Evolutionary conservation across 1,140 invertebrate species (phyloP), one percentile per base, ranked within the genome.

Genomic region (Daktulosphaira vitifoliae): DNA sequence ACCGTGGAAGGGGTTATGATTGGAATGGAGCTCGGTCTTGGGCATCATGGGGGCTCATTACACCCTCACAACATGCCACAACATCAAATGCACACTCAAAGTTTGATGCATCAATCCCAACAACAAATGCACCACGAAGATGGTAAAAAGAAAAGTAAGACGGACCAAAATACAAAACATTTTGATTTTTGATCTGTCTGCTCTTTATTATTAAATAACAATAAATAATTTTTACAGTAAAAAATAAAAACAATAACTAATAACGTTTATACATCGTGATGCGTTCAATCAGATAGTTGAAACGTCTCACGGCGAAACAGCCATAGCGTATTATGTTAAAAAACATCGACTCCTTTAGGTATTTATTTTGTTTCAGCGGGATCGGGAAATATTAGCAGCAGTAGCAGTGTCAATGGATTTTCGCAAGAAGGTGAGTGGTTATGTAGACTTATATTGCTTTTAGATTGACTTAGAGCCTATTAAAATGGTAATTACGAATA

Each of bases 11-110:
- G 56, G 11, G 18, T 62, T 62, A 62, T 62, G 56, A 62, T 62
- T 62, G 42, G 42, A 20, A 62, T 62, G 56, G 56, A 62, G 1
- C 56, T 62, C 2, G 56, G 56, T n/a, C 44, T 62, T n/a, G 56
- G 56, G 56, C 56, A 62, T 15, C 56, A 62, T 48, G 56, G 56
- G 18, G 56, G 56, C 56, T 62, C 56, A 1, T 37, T 62, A 11
- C 56, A 62, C 56, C 56, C 56, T 62, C 56, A 62, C 42, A 62
- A 62, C 18, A 62, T 62, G 56, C 56, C 56, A 29, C 56, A 62
- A 62, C 56, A 62, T 62, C 56, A 62, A 6, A 62, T 62, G 56
- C 56, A 62, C 42, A 1, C 56, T n/a, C 56, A 62, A 62, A 16
- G 42, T 3, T 37, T 62, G 3, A 62, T 62, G 56, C 56, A 62